Evolutionary conservation across 2,888 invertebrate genomes (phyloP), one percentile per base, ranked within the genome.

Genomic region (Coelopa pilipes): DNA sequence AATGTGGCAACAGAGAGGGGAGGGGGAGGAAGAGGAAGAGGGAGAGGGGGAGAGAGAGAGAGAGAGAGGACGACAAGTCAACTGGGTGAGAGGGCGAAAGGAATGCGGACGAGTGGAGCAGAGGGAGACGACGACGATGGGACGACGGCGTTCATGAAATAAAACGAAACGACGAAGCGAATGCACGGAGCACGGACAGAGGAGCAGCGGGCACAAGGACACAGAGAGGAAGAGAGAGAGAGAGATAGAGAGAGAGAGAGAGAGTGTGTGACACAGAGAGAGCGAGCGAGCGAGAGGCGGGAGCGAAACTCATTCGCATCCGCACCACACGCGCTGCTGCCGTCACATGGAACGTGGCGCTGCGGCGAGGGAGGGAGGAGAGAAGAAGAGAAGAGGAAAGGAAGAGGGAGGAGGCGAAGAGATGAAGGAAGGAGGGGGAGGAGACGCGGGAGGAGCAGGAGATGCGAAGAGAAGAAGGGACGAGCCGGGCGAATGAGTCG

Each of bases 81-180:
- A n/a, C 63, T 68, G 67, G 59, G 46, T 63, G 13, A 47, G 68
- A 24, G 46, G 50, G 24, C 53, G 62, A n/a, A 59, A 55, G 72
- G 72, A 72, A 72, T 74, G 72, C 74, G 74, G 72, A 74, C 71
- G 72, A 74, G 74, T 62, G 47, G 69, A 69, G 65, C 21, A 70
- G 75, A 74, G 69, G 69, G 73, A 73, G 50, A 15, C 11, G 57
- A 45, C 17, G 34, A 34, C 34, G 34, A 34, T 34, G 34, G 34
- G 34, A 34, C 34, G 34, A 34, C 34, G 34, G 34, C 34, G 34
- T 34, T 34, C 34, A 7, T 34, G 7, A 34, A 34, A 34, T 34
- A 34, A 34, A 34, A 34, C 34, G 7, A n/a, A 73, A 65, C 70
- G 76, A 76, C 76, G 77, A 74, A 72, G 78, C 71, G 65, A 57